Evolutionary conservation across 2,113 vertebrate genomes (phyloP).

Genomic region (Ageneiosus marmoratus): DNA sequence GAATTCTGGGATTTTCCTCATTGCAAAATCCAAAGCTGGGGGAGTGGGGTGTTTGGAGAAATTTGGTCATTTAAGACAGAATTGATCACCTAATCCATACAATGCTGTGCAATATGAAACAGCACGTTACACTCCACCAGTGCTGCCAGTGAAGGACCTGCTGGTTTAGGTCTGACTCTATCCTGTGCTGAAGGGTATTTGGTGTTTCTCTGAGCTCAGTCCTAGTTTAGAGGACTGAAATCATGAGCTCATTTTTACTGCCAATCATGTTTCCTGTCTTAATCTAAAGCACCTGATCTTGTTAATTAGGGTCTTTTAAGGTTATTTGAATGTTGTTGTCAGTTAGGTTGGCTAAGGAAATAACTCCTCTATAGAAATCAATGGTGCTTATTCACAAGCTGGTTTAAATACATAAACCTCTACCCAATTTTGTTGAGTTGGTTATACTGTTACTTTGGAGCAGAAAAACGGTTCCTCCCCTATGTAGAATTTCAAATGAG

Average conservation of each 20-base stretch:
- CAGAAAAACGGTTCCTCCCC: no score
- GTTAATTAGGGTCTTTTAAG: slow-evolving; percentile 1
- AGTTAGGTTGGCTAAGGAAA: background rate
- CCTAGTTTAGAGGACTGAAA: background rate
- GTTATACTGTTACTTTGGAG: background rate
- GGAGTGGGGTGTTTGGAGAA: background rate
- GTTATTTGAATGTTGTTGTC: background rate
- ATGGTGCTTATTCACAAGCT: background rate
- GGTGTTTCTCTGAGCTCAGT: no score
- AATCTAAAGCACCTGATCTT: slow-evolving; percentile 16
- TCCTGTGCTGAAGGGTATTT: background rate
- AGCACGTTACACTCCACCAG: background rate
- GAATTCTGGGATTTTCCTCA: background rate
- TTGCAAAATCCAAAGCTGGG: background rate
- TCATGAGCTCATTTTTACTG: background rate
- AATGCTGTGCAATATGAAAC: background rate
- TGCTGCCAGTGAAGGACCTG: background rate
- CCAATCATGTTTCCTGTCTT: background rate
- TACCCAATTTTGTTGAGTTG: background rate
- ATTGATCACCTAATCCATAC: background rate
- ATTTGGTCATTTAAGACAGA: background rate
- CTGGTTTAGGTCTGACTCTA: background rate
- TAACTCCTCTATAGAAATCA: background rate
- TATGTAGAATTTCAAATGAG: background rate
- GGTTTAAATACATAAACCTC: background rate